Conservation (phyloP, 2,113 vertebrate species). For the Spea multiplicata region DNA sequence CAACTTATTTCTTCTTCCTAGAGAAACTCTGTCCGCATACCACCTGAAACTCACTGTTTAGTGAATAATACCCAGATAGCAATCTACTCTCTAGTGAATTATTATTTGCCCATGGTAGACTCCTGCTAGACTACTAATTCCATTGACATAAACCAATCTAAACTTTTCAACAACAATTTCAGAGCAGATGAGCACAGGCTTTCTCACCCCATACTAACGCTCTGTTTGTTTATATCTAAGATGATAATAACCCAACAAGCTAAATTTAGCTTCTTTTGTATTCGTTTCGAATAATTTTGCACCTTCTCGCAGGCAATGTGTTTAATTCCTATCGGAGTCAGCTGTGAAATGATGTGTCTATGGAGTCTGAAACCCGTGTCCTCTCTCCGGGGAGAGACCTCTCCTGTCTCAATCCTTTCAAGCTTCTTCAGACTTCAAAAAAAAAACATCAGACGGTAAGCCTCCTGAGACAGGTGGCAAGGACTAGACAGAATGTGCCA, state of each 20-base stretch:
- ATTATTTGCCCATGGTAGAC: too few species aligned
- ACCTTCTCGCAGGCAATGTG: conserved; percentile 26
- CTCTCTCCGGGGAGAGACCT: conserved; percentile 29
- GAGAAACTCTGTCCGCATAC: too few species aligned
- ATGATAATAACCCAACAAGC: neutral
- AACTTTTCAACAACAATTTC: too few species aligned
- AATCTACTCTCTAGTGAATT: too few species aligned
- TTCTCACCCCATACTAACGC: too few species aligned
- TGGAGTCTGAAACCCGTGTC: conserved; percentile 21
- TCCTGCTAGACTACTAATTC: too few species aligned
- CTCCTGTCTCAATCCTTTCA: conserved; percentile 36
- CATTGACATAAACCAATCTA: too few species aligned
- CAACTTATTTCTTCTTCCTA: too few species aligned
- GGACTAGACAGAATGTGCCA: conserved; percentile 15
- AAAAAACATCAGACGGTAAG: conserved; percentile 29
- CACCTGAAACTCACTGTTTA: too few species aligned
- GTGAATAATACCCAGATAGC: too few species aligned
- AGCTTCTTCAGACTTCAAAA: conserved; percentile 33
- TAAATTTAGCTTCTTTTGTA: neutral
- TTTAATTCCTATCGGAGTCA: conserved; percentile 39
- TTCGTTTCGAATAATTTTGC: neutral
- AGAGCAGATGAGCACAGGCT: too few species aligned
- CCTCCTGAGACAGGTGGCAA: conserved; percentile 22
- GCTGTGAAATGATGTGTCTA: conserved; percentile 38
- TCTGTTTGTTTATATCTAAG: too few species aligned